Conservation (phyloP, 2,888 invertebrate species). For the Ligdia adustata region DNA sequence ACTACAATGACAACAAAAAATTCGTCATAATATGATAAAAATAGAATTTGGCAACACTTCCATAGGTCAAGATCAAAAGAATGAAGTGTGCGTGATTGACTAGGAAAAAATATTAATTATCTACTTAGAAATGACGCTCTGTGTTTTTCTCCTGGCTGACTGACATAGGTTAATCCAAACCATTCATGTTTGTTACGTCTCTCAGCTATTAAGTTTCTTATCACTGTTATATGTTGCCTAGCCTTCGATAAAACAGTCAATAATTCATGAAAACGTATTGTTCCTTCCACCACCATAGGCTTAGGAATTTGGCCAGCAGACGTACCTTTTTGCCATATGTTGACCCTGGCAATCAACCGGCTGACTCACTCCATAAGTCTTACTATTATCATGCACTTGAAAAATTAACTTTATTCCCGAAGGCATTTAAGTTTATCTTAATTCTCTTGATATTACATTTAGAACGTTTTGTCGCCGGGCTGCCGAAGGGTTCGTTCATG, state of each 20-base stretch:
- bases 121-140: conserved; percentile 4
- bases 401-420: background rate
- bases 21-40: background rate
- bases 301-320: conserved; percentile 37
- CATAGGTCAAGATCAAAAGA: conserved; percentile 4
- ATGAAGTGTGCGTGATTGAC: conserved; percentile 1
- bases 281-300: conserved; percentile 25
- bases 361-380: conserved; percentile 39
- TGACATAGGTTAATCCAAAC: conserved; percentile 6
- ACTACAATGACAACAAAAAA: background rate
- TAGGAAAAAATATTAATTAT: conserved; percentile 11
- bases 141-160: background rate
- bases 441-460: conserved; percentile 39
- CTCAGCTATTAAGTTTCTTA: no score
- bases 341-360: conserved; percentile 77
- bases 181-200: no score
- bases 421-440: no score
- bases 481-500: conserved; percentile 42
- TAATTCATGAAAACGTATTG: conserved; percentile 29
- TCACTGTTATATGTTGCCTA: conserved; percentile 7
- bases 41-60: conserved; percentile 1
- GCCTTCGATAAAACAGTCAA: conserved; percentile 25
- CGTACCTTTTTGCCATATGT: conserved; percentile 76
- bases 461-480: conserved; percentile 37
- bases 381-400: conserved; percentile 23